phyloP scores from a whole-genome alignment of 2,888 invertebrate species.

The Aphelenchoides bicaudatus region DNA sequence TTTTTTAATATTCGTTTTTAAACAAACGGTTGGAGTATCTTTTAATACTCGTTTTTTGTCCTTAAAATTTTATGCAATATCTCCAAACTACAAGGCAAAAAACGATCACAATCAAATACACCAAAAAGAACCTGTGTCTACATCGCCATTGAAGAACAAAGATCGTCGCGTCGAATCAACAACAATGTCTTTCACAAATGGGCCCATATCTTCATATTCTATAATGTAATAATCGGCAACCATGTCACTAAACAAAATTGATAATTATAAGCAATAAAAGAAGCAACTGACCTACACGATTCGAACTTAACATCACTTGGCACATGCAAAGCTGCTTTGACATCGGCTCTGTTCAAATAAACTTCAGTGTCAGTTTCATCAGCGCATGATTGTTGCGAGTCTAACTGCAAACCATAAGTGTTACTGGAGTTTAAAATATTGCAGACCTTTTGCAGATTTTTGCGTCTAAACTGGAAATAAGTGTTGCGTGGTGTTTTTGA shows the following conservation, averaged over 20 bases:
- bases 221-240: slow-evolving; percentile 30
- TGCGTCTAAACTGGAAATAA: neutral
- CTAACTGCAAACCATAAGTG: no score
- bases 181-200: slow-evolving; percentile 23
- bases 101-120: no score
- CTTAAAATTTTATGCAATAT: no score
- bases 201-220: slow-evolving; percentile 33
- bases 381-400: no score
- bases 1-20: no score
- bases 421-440: no score
- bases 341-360: slow-evolving; percentile 43
- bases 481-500: slow-evolving; percentile 8
- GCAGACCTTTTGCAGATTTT: neutral
- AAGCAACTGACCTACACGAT: slow-evolving; percentile 41
- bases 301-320: slow-evolving; percentile 37
- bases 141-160: slow-evolving; percentile 65
- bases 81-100: no score
- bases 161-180: slow-evolving; percentile 40
- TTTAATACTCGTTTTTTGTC: no score
- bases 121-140: no score
- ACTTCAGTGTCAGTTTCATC: slow-evolving; percentile 44
- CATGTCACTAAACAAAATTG: slow-evolving; percentile 24
- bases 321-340: slow-evolving; percentile 40
- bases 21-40: no score
- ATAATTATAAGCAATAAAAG: slow-evolving; percentile 20